Evolutionary conservation across 2,113 vertebrate species (phyloP).

Genomic region (Casuarius casuarius): DNA sequence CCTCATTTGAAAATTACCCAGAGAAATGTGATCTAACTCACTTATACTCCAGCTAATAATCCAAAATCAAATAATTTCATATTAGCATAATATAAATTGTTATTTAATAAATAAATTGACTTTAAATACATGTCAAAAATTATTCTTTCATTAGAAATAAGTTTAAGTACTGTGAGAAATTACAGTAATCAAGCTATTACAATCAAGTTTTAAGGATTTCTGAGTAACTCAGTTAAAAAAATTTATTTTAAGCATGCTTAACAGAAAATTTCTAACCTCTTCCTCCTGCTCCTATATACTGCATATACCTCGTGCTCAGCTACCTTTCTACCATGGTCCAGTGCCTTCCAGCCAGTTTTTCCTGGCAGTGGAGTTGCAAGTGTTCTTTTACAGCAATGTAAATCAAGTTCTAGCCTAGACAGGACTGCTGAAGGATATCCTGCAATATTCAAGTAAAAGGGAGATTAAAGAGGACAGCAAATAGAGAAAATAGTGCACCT

Average conservation of each 20-base stretch:
- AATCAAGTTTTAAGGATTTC: constrained; percentile 17
- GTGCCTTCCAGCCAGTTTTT: background rate
- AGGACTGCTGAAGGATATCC: background rate
- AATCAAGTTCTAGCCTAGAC: background rate
- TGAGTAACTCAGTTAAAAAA: background rate
- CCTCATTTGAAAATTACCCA: constrained; percentile 12
- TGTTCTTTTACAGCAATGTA: background rate
- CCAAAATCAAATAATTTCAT: background rate
- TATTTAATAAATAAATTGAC: constrained; percentile 36
- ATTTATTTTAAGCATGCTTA: background rate
- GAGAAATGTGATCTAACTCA: constrained; percentile 7
- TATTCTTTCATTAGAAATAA: constrained; percentile 49
- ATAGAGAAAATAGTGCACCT: background rate
- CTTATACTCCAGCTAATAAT: constrained; percentile 15
- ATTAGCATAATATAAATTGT: background rate
- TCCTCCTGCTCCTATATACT: background rate
- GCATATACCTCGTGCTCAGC: background rate
- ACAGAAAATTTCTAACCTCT: background rate
- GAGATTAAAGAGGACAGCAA: background rate
- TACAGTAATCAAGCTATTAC: background rate
- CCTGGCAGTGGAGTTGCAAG: background rate
- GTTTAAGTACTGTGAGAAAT: constrained; percentile 51
- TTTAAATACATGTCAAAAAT: constrained; percentile 23
- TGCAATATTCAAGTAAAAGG: background rate
- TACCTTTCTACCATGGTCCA: background rate